Percentiles rank a stretch among this genome's conserved stretches.
Evolutionary conservation across 2,888 invertebrate genomes (phyloP).

Genomic region (Andricus curvator): DNA sequence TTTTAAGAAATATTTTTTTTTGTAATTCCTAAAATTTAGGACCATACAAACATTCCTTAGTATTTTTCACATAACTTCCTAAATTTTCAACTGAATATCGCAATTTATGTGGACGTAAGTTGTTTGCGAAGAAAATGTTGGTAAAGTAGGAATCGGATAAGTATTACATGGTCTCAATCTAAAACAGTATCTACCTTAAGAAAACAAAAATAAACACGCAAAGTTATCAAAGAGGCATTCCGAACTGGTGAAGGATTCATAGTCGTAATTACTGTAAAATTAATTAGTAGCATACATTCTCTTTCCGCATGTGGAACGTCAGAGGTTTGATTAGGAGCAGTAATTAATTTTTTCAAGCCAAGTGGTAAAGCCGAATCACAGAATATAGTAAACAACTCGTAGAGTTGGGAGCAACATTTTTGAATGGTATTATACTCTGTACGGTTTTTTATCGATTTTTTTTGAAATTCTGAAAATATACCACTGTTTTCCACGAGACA

Average conservation of each 20-base stretch:
- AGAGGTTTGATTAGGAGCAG: constrained; percentile 29
- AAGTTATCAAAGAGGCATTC: background rate
- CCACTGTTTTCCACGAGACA: constrained; percentile 76
- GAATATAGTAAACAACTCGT: background rate
- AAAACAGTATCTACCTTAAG: background rate
- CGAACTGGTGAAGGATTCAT: constrained; percentile 39
- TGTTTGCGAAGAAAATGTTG: too few species aligned
- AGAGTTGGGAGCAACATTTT: background rate
- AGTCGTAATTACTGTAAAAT: constrained; percentile 36
- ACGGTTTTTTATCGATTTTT: constrained; percentile 62
- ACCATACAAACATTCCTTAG: too few species aligned
- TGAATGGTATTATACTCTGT: background rate
- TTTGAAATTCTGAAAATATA: constrained; percentile 58
- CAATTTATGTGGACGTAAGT: too few species aligned
- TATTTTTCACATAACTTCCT: background rate
- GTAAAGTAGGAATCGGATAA: too few species aligned
- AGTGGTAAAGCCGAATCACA: constrained; percentile 28
- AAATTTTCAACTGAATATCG: background rate
- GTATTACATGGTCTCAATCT: too few species aligned
- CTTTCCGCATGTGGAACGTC: constrained; percentile 13
- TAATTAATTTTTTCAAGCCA: constrained; percentile 39
- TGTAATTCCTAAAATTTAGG: too few species aligned
- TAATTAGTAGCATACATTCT: constrained; percentile 41
- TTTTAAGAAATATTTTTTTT: too few species aligned
- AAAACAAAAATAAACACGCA: background rate